A percentile compares a stretch with the other conserved stretches of the same genome.
These are phyloP conservation scores for Dicerorhinus sumatrensis DNA, from an alignment of 2,113 vertebrate species.

Conservation along the genomic window DNA sequence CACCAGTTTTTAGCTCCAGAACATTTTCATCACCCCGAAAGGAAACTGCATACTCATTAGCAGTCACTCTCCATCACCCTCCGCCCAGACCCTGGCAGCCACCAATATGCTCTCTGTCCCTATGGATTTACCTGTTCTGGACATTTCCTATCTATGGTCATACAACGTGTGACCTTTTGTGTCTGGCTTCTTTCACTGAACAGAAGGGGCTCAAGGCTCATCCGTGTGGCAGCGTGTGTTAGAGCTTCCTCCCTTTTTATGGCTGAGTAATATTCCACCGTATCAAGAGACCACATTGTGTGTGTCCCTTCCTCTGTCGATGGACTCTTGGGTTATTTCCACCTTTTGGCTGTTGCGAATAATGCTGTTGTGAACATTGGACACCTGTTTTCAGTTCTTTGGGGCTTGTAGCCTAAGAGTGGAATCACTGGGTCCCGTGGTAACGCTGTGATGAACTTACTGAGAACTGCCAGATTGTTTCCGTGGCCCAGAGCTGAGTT, in stretches of 20 bases:
- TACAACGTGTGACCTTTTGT: fast-evolving
- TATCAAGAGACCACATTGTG: fast-evolving
- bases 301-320: fast-evolving
- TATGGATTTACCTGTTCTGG: fast-evolving
- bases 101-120: fast-evolving
- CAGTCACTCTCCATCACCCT: fast-evolving
- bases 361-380: fast-evolving
- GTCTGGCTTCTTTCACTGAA: neutral
- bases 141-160: fast-evolving
- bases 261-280: fast-evolving
- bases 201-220: fast-evolving
- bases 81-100: fast-evolving
- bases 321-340: fast-evolving
- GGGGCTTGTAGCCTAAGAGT: fast-evolving
- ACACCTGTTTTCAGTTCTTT: fast-evolving
- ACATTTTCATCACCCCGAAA: fast-evolving
- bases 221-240: fast-evolving
- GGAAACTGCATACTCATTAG: fast-evolving
- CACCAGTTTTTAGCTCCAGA: neutral
- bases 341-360: fast-evolving
- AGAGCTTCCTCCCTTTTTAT: fast-evolving
- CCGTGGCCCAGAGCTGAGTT: fast-evolving
- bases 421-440: fast-evolving
- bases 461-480: fast-evolving
- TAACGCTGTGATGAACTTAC: too few species aligned